These are phyloP conservation scores for Austrofundulus limnaeus DNA, from an alignment of 2,113 vertebrate species.

Conservation along the genomic window DNA sequence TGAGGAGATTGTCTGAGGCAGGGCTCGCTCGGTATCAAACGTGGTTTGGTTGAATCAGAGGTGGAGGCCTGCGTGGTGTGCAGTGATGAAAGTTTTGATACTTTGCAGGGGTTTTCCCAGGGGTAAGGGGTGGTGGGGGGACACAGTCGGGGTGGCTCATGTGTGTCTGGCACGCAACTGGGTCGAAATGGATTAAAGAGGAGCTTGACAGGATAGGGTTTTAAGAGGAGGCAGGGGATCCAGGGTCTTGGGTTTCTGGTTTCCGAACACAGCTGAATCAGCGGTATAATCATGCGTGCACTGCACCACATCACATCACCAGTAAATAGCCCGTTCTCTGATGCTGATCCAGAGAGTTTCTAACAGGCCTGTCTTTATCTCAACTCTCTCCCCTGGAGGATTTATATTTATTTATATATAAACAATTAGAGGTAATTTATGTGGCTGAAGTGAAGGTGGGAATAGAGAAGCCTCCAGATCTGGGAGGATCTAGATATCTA, in stretches of 20 bases:
- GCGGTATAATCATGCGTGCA: conserved; percentile 52
- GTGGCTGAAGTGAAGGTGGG: conserved; percentile 16
- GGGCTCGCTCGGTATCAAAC: conserved; percentile 26
- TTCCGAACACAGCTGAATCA: conserved; percentile 68
- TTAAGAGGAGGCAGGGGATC: conserved; percentile 34
- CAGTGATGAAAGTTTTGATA: conserved; percentile 32
- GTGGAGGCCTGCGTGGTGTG: conserved; percentile 56
- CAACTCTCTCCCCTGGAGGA: conserved; percentile 29
- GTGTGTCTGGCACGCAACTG: conserved; percentile 34
- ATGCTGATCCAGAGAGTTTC: conserved; percentile 58
- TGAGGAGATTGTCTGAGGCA: conserved; percentile 35
- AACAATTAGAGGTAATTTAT: conserved; percentile 54
- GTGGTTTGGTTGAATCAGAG: conserved; percentile 61
- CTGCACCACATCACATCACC: conserved; percentile 56
- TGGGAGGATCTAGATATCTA: conserved; percentile 25
- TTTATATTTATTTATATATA: conserved; percentile 24
- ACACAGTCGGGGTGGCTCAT: conserved; percentile 20
- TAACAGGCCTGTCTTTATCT: conserved; percentile 60
- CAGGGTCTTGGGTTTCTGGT: conserved; percentile 67
- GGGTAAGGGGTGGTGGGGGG: conserved; percentile 9
- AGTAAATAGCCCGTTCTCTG: conserved; percentile 27
- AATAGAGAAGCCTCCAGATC: conserved; percentile 12
- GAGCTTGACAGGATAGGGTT: conserved; percentile 34
- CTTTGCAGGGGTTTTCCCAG: conserved; percentile 38
- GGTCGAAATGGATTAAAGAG: conserved; percentile 58